Conservation (phyloP, 2,888 invertebrate species). For the Fragum whitleyi region DNA sequence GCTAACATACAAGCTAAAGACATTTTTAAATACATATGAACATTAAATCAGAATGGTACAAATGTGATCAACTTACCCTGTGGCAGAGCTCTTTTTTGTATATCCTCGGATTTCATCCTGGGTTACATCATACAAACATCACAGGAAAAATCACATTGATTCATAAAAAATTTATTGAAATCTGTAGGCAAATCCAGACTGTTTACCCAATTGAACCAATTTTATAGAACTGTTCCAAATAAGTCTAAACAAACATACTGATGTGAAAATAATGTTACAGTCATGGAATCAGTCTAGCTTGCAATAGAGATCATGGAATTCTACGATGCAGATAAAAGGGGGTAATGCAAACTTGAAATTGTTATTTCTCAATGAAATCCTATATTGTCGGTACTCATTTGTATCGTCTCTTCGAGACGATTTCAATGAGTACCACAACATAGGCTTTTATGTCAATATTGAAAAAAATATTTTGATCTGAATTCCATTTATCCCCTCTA, state of each 20-base stretch:
- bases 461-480: too few relatives aligned
- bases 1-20: too few relatives aligned
- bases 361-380: too few relatives aligned
- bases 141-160: background rate
- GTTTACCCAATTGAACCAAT: background rate
- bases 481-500: too few relatives aligned
- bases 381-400: too few relatives aligned
- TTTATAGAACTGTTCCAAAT: background rate
- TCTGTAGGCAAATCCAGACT: background rate
- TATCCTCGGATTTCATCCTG: conserved; percentile 15
- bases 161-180: background rate
- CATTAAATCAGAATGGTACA: too few relatives aligned
- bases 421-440: too few relatives aligned
- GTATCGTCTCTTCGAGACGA: too few relatives aligned
- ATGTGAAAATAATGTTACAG: conserved; percentile 1
- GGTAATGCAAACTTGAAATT: too few relatives aligned
- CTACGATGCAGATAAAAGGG: too few relatives aligned
- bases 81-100: conserved; percentile 16
- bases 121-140: background rate
- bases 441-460: too few relatives aligned
- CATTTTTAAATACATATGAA: too few relatives aligned
- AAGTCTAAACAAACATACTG: conserved; percentile 1
- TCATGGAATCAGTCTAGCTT: conserved; percentile 2
- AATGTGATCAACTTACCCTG: conserved; percentile 19
- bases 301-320: background rate